Conservation (phyloP, 1,140 invertebrate genomes). For the Apis dorsata region DNA sequence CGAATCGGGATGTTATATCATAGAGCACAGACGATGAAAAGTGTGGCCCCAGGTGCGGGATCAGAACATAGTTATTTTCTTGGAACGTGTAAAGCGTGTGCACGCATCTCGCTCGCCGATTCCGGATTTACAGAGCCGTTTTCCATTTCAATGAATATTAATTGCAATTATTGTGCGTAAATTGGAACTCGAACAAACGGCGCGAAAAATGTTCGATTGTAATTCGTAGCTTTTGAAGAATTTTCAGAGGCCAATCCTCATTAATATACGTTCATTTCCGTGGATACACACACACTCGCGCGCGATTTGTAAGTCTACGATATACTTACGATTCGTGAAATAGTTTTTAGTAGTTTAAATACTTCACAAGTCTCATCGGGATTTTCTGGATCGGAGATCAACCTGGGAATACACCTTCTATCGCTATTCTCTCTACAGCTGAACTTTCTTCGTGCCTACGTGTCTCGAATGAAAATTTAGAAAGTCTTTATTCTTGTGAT, state of each 20-base stretch:
- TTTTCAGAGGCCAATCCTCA: slow-evolving; percentile 1
- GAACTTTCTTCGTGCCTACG: not conserved
- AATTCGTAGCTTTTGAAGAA: slow-evolving; percentile 11
- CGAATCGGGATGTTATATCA: slow-evolving; percentile 49
- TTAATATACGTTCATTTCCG: slow-evolving; percentile 2
- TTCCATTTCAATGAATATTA: slow-evolving; percentile 75
- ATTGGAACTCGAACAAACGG: slow-evolving; percentile 70
- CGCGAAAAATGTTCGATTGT: not conserved
- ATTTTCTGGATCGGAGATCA: slow-evolving; percentile 39
- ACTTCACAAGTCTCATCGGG: not conserved
- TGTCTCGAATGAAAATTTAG: not conserved
- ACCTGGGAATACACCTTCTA: not conserved
- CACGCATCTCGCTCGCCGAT: not conserved
- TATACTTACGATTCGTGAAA: not conserved
- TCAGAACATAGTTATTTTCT: slow-evolving; percentile 40
- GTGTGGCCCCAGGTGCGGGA: not conserved
- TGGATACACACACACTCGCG: slow-evolving; percentile 3
- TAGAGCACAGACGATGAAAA: not conserved
- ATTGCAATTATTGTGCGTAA: slow-evolving; percentile 73
- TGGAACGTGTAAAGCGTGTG: not conserved
- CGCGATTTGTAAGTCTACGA: slow-evolving; percentile 27
- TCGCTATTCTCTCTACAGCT: not conserved
- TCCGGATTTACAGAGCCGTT: slow-evolving; percentile 59
- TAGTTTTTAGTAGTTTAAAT: slow-evolving; percentile 8
- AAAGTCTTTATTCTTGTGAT: not conserved